Conservation (phyloP, 2,888 invertebrate species). For the Oasisia sp. region DNA sequence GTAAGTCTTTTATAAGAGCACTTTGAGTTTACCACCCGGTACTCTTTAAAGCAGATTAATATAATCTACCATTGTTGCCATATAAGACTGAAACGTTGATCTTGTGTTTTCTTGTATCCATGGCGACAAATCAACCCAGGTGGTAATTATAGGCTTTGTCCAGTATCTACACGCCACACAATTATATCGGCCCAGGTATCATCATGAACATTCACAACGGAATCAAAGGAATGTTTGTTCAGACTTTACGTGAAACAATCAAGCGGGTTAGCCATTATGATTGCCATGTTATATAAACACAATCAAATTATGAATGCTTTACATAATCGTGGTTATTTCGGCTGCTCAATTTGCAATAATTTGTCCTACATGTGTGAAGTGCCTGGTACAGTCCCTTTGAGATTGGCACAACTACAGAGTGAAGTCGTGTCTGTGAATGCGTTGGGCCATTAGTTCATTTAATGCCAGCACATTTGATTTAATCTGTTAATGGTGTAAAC, state of each 20-base stretch:
- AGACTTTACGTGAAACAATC: not conserved
- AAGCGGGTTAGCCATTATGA: not conserved
- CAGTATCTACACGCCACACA: not conserved
- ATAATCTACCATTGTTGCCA: too few species aligned
- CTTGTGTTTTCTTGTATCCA: too few species aligned
- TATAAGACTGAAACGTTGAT: too few species aligned
- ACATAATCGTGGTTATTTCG: not conserved
- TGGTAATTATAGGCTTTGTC: not conserved
- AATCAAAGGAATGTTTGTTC: not conserved
- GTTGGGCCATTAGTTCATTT: not conserved
- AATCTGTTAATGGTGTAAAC: not conserved
- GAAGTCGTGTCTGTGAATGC: not conserved
- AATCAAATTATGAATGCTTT: not conserved
- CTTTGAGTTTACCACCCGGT: too few species aligned
- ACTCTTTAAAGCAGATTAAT: too few species aligned
- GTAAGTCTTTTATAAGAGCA: too few species aligned
- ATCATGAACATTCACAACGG: not conserved
- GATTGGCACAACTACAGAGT: not conserved
- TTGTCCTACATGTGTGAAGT: not conserved
- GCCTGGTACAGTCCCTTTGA: not conserved
- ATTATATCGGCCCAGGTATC: not conserved
- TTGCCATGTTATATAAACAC: not conserved
- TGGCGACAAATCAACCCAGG: too few species aligned
- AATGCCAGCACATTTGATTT: not conserved
- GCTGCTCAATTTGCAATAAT: not conserved